These are phyloP conservation scores for Tridacna crocea DNA, from an alignment of 2,888 invertebrate genomes.

Conservation along the genomic window DNA sequence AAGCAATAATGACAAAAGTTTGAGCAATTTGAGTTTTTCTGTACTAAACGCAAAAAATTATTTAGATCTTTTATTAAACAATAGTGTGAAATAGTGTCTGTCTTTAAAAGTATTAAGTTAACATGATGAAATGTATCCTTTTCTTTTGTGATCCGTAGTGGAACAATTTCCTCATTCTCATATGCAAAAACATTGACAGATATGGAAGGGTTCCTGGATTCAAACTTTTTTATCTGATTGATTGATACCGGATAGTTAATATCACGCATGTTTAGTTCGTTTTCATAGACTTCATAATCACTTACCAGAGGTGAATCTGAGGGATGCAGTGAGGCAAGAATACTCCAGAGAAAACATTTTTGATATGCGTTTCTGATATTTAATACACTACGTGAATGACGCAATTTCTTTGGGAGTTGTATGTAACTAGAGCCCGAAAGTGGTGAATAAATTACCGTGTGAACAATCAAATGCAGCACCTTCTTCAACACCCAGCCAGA, in stretches of 20 bases:
- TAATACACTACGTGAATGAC: slow-evolving; percentile 13
- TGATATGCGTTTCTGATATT: slow-evolving; percentile 44
- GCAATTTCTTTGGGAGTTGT: slow-evolving; percentile 32
- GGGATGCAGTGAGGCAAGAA: slow-evolving; percentile 41
- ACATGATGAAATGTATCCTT: neutral
- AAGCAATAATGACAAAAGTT: slow-evolving; percentile 41
- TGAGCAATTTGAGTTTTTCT: neutral
- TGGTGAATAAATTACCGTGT: slow-evolving; percentile 50
- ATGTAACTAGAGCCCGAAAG: slow-evolving; percentile 45
- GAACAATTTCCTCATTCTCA: slow-evolving; percentile 18
- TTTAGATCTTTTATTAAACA: slow-evolving; percentile 41
- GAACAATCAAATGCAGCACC: slow-evolving; percentile 37
- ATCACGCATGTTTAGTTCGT: slow-evolving; percentile 38
- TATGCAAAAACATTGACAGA: slow-evolving; percentile 48
- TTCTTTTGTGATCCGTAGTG: slow-evolving; percentile 13
- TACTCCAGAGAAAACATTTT: slow-evolving; percentile 47
- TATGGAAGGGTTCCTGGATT: slow-evolving; percentile 41
- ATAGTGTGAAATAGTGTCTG: slow-evolving; percentile 39
- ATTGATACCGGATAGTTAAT: slow-evolving; percentile 31
- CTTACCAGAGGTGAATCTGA: too few relatives aligned
- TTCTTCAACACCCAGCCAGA: slow-evolving; percentile 56
- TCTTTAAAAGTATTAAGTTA: slow-evolving; percentile 32
- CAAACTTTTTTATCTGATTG: slow-evolving; percentile 46
- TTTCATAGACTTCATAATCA: slow-evolving; percentile 32
- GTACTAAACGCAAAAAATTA: slow-evolving; percentile 23